Percentiles rank a stretch among this genome's conserved stretches.
These are phyloP conservation scores for Dolichoris vasculosae DNA, from an alignment of 1,140 invertebrate genomes.

Conservation along the genomic window DNA sequence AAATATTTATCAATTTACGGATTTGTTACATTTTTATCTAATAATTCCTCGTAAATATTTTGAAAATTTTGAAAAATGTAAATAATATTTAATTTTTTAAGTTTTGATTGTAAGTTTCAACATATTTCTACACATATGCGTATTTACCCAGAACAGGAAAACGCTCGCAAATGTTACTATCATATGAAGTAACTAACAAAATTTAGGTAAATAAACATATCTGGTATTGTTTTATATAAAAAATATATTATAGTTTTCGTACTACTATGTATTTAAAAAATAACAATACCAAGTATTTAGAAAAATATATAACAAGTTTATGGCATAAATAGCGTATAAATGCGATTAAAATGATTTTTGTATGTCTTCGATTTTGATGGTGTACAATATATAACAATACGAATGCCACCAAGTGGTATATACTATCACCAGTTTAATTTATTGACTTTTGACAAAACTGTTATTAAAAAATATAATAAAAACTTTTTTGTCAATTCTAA, in stretches of 20 bases:
- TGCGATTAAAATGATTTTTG: conserved; percentile 62
- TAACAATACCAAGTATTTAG: conserved; percentile 49
- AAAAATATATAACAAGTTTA: conserved; percentile 41
- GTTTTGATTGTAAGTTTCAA: conserved; percentile 12
- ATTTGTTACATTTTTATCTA: neutral
- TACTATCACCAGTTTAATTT: neutral
- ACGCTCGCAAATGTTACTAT: conserved; percentile 19
- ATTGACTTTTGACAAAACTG: conserved; percentile 4
- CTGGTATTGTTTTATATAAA: conserved; percentile 53
- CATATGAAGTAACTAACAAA: neutral
- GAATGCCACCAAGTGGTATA: conserved; percentile 62
- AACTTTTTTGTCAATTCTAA: neutral
- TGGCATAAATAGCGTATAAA: conserved; percentile 58
- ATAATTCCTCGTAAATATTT: neutral
- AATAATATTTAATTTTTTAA: neutral
- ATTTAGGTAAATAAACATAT: conserved; percentile 37
- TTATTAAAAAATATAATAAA: neutral
- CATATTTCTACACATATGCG: conserved; percentile 25
- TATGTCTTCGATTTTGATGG: conserved; percentile 54
- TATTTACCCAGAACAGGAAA: conserved; percentile 16
- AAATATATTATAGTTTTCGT: conserved; percentile 59
- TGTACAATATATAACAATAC: conserved; percentile 1
- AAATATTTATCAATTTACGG: neutral
- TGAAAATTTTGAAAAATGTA: neutral
- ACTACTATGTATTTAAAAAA: conserved; percentile 51